Percentiles rank a stretch among this genome's conserved stretches.
Evolutionary conservation across 2,888 invertebrate species (phyloP).

Genomic region (Trachelus stipa): DNA sequence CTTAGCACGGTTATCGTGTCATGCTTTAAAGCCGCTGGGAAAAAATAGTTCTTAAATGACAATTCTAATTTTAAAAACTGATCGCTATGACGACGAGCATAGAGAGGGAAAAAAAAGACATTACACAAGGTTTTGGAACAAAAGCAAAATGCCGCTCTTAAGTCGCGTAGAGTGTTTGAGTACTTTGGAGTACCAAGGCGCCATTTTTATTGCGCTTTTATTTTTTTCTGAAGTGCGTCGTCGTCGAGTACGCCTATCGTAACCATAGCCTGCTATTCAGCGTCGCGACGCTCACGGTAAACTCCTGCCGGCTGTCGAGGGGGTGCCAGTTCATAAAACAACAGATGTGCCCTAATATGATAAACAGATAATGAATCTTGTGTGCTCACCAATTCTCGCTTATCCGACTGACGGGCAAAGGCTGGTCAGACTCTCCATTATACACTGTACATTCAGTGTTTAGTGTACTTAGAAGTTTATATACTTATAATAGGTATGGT

Average conservation of each 20-base stretch:
- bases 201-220: background rate
- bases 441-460: background rate
- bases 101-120: background rate
- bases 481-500: background rate
- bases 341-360: constrained; percentile 41
- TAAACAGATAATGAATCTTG: constrained; percentile 40
- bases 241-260: background rate
- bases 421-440: background rate
- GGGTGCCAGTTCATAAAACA: constrained; percentile 33
- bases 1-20: background rate
- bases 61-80: background rate
- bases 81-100: background rate
- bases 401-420: constrained; percentile 24
- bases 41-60: background rate
- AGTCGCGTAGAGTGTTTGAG: background rate
- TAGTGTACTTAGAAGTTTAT: background rate
- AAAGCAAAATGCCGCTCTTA: background rate
- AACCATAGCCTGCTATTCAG: background rate
- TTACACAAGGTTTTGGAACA: background rate
- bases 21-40: background rate
- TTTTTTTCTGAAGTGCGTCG: background rate
- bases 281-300: background rate
- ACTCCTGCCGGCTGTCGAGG: constrained; percentile 3
- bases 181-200: background rate
- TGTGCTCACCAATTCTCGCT: constrained; percentile 35